Conservation (phyloP, 2,888 invertebrate genomes). For the Eristalinus sepulchralis region DNA sequence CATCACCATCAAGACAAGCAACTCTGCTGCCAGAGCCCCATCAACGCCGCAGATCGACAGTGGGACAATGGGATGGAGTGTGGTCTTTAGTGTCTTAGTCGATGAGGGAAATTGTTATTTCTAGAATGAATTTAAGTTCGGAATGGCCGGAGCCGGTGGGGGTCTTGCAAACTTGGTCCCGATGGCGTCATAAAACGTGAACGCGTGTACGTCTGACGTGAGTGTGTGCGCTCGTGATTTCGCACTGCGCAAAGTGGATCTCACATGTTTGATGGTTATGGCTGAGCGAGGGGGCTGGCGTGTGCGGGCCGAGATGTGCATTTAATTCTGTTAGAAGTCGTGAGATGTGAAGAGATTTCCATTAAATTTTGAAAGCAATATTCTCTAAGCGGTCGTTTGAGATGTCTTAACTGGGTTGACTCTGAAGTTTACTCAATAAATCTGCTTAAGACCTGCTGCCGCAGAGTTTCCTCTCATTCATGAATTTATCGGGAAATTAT, state of each 20-base stretch:
- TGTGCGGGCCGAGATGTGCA: background rate
- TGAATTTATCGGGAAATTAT: background rate
- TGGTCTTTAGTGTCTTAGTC: constrained; percentile 27
- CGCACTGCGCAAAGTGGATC: constrained; percentile 2
- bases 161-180: background rate
- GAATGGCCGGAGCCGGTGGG: background rate
- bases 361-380: background rate
- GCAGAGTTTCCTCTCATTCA: background rate
- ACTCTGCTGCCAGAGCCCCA: background rate
- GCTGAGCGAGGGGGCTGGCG: background rate
- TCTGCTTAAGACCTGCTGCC: background rate
- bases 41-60: background rate
- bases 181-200: constrained; percentile 15
- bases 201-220: background rate
- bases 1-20: background rate
- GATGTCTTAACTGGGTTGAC: background rate
- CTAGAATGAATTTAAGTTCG: constrained; percentile 25
- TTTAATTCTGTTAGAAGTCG: background rate
- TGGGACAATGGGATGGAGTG: constrained; percentile 19
- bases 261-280: background rate
- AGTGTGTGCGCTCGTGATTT: background rate
- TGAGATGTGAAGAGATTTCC: background rate
- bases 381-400: background rate
- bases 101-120: constrained; percentile 42
- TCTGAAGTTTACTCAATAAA: background rate